Conservation (phyloP, 2,797 vertebrate species). For the Enoplosus armatus region DNA sequence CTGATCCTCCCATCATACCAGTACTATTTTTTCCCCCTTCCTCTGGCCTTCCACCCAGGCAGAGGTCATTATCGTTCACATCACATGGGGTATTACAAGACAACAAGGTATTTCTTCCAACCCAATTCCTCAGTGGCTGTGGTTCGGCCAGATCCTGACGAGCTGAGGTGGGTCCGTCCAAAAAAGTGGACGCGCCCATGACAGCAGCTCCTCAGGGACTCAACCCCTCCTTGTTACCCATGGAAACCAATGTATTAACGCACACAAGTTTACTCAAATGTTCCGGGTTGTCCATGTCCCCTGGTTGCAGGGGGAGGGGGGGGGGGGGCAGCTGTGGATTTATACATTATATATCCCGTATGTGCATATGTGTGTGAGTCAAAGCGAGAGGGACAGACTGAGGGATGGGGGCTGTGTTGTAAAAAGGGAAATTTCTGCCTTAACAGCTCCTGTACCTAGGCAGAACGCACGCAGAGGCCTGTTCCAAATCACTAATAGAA, state of each 20-base stretch:
- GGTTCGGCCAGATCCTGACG: conserved; percentile 72
- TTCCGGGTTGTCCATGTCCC: conserved; percentile 70
- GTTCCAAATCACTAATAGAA: conserved; percentile 82
- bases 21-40: not conserved
- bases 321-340: conserved; percentile 39
- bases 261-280: conserved; percentile 68
- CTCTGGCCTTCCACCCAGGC: conserved; percentile 28
- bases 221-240: conserved; percentile 64
- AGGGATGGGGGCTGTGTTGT: conserved; percentile 48
- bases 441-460: conserved; percentile 78
- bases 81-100: conserved; percentile 61
- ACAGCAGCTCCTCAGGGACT: conserved; percentile 65
- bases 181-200: conserved; percentile 64
- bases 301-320: conserved; percentile 26
- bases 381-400: conserved; percentile 47
- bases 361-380: conserved; percentile 47
- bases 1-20: conserved; percentile 54
- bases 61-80: conserved; percentile 62
- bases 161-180: conserved; percentile 52
- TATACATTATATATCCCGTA: conserved; percentile 28
- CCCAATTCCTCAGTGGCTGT: conserved; percentile 48
- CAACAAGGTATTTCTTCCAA: conserved; percentile 59
- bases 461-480: conserved; percentile 63
- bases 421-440: conserved; percentile 72
- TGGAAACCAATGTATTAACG: conserved; percentile 75